Evolutionary conservation across 2,797 vertebrate species (phyloP), one percentile per base, ranked within the genome.

Genomic region (Melanotaenia maccullochi): DNA sequence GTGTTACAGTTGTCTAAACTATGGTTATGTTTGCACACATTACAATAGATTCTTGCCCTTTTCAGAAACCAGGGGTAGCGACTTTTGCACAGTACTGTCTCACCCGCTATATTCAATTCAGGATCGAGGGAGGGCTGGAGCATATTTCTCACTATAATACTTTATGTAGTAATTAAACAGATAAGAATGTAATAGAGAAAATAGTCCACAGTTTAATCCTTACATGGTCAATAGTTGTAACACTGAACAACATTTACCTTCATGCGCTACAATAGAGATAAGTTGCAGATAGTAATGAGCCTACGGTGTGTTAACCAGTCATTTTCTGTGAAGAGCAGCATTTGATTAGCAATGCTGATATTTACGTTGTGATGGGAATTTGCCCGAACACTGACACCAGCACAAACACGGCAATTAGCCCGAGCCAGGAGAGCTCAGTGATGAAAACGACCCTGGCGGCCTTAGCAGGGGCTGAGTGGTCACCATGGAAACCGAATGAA

Each of bases 391-490:
- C 71, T 83, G 85, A 87, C 85, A 85, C 65, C 82, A 20, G 85
- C 85, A 76, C 80, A 88, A 92, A 90, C 86, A 79, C 72, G 8
- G 80, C 88, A 93, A 90, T 92, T 90, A 92, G 89, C 87, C 85
- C 80, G 59, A 67, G 75, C 85, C 82, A 44, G 66, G 67, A 76
- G 81, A 85, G 65, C 44, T 78, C 80, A 67, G 33, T 47, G 73
- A 82, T 89, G 85, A 88, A 88, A 89, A 79, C 76, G 85, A 86
- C 81, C 89, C 85, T 2, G 5, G 71, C 16, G 68, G 77, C 78
- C 79, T 74, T 9, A 1, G 73, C 52, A 22, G 57, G 62, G 22
- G 68, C 65, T 76, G 68, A 40, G 60, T 11, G 82, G 88, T 92
- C 74, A 55, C 90, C 68, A 85, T 86, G 81, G 91, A 77, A 82